Base-by-base conservation (phyloP, 2,797 vertebrate genomes). In the Gadopsis bispinosus region DNA sequence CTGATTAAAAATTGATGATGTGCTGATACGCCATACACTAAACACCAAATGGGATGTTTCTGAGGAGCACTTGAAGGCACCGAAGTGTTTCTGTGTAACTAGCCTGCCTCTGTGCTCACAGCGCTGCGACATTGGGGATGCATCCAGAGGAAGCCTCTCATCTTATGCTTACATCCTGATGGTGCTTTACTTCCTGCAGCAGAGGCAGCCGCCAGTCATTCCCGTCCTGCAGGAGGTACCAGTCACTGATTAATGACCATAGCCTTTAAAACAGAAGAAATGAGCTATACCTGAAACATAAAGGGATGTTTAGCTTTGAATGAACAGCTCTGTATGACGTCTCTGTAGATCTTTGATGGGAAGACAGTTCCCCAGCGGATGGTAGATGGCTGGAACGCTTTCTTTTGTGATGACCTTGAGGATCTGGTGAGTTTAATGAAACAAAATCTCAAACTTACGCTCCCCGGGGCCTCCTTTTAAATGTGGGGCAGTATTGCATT, bases 341-440 rank as follows among this genome's bases (percentile, higher is more conserved):
- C 19, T 77, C 29, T 56, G 58, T 16, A 99, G 98, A 99, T 99
- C 88, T 99, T 97, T 86, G 97, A 99, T 78, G 98, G 97, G 66
- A 92, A 93, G 73, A 88, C 94, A n/a, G 95, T 95, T 79, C 98
- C 98, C 60, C 96, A 97, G 91, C 96, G 96, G 88, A 99, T 98
- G 96, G 98, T 99, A 37, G 98, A 99, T 81, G 98, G 98, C 79
- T 99, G 98, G 98, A 99, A 99, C 69, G 98, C 98, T 0, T 99
- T 96, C 95, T 99, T 99, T 86, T 99, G 97, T 75, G 95, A 97
- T 79, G 95, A 99, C 90, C 95, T 96, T 19, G 96, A 97, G 51
- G 96, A 98, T 85, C 83, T 99, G 96, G 98, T 99, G 95, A 96
- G 95, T 83, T 65, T 4, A 47, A 31, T 16, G 2, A 61, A 26